Evolutionary conservation across 64 coral and sea anemone genomes (phyloP).

Genomic region (Montipora cactus): DNA sequence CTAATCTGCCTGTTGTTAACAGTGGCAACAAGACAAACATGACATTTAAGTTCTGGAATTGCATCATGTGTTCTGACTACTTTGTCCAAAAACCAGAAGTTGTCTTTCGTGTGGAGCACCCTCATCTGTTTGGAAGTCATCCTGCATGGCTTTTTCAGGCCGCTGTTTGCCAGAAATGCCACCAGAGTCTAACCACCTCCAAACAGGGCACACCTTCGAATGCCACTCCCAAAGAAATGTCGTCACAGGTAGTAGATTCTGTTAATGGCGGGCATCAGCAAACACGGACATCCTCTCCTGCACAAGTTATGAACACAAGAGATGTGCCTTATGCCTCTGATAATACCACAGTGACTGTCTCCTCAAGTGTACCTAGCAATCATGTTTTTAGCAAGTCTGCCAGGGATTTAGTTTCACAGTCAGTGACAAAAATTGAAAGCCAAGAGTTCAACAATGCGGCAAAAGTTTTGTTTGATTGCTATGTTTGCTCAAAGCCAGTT

Average conservation of each 20-base stretch:
- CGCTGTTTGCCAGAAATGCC: constrained; percentile 79
- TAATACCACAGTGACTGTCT: background rate
- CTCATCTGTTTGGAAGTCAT: constrained; percentile 83
- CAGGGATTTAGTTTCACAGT: background rate
- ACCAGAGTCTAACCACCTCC: constrained; percentile 10
- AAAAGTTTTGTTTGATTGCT: constrained; percentile 66
- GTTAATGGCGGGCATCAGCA: background rate
- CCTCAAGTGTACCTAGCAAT: background rate
- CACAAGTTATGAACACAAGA: background rate
- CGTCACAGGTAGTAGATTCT: background rate
- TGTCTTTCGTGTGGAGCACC: constrained; percentile 86
- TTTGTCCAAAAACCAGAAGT: constrained; percentile 93
- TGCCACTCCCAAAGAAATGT: background rate
- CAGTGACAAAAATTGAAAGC: background rate
- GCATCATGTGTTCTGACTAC: constrained; percentile 93
- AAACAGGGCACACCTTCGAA: background rate
- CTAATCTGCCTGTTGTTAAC: constrained; percentile 77
- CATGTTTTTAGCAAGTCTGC: background rate
- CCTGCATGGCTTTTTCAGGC: constrained; percentile 92
- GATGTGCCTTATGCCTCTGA: background rate
- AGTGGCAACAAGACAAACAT: constrained; percentile 74
- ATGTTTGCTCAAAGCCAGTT: constrained; percentile 64
- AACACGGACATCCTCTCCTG: background rate
- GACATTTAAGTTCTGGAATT: constrained; percentile 97
- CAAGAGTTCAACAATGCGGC: background rate